A percentile compares a stretch with the other conserved stretches of the same genome.
Conservation (phyloP, 2,113 vertebrate species). For the Pterophyllum scalare region DNA sequence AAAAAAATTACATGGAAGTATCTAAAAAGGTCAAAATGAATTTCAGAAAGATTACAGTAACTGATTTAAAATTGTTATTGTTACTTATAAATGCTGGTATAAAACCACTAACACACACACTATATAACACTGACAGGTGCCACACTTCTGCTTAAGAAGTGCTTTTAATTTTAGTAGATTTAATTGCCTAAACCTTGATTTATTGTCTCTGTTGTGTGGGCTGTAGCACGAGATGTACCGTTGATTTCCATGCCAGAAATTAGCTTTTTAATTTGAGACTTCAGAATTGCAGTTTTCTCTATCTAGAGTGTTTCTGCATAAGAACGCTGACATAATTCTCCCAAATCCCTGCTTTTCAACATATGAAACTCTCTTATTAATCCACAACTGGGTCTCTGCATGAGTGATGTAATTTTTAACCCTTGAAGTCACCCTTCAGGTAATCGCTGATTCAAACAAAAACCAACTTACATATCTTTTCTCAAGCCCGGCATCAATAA, state of each 20-base stretch:
- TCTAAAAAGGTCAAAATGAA: not conserved
- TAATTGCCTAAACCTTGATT: not conserved
- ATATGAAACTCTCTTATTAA: not conserved
- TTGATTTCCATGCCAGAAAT: not conserved
- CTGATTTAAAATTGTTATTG: not conserved
- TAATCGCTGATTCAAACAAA: not conserved
- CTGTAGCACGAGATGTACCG: not conserved
- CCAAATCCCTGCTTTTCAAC: not conserved
- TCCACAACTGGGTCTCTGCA: conserved; percentile 3
- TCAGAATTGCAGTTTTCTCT: not conserved
- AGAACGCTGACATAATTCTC: accelerated
- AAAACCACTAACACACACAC: not conserved
- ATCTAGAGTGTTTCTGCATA: not conserved
- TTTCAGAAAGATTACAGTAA: accelerated
- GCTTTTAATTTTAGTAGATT: too few species aligned
- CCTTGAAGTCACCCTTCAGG: not conserved
- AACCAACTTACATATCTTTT: conserved; percentile 83
- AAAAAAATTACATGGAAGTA: not conserved
- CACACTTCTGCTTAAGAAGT: too few species aligned
- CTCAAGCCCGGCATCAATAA: conserved; percentile 87
- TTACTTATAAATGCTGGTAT: not conserved
- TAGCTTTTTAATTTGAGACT: not conserved
- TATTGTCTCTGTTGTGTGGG: not conserved
- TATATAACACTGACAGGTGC: not conserved
- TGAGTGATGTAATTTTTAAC: accelerated